Evolutionary conservation across 2,888 invertebrate species (phyloP), one percentile per base, ranked within the genome.

Genomic region (Pseudococcus viburni): DNA sequence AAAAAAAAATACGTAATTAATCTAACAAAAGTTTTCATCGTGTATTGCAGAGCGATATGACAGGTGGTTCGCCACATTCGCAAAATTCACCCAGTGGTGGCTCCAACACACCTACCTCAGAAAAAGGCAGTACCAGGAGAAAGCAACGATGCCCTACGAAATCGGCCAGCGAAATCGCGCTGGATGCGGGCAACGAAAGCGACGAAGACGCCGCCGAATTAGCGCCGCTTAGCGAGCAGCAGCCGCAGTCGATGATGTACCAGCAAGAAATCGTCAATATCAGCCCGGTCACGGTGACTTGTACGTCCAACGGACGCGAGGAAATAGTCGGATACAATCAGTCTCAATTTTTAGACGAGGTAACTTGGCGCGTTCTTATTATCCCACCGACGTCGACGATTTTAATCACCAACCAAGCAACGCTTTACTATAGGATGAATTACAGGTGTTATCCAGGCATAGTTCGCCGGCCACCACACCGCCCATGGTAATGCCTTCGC

Each of bases 401-500:
- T 48, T 84, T 51, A 26, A 84, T 84, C 84, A 7, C 84, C 46
- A 22, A 48, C 51, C 48, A 26, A n/a, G 11, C 19, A 33, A 48
- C 59, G 59, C 51, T 55, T 46, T 64, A 42, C 19, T 73, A 33
- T 73, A 73, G 73, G 73, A 73, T 33, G 73, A 73, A 33, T 73
- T 83, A 26, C 39, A 88, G 88, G 88, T 88, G 22, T 64, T 88
- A 51, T 88, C 88, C 17, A 88, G 88, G 68, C 88, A 88, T 22
- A 88, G 88, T 77, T 88, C 88, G 9, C 88, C 88, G 39, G 88
- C 85, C 39, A 88, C 88, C 15, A 85, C 88, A 1, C 88, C 88
- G 39, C 88, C 85, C 4, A 88, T 88, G 88, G 85, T 88, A 17
- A 73, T 85, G 42, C 85, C 88, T 39, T 85, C 85, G 68, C 88